phyloP scores from a whole-genome alignment of 2,888 invertebrate genomes.

The Argyresthia goedartella region DNA sequence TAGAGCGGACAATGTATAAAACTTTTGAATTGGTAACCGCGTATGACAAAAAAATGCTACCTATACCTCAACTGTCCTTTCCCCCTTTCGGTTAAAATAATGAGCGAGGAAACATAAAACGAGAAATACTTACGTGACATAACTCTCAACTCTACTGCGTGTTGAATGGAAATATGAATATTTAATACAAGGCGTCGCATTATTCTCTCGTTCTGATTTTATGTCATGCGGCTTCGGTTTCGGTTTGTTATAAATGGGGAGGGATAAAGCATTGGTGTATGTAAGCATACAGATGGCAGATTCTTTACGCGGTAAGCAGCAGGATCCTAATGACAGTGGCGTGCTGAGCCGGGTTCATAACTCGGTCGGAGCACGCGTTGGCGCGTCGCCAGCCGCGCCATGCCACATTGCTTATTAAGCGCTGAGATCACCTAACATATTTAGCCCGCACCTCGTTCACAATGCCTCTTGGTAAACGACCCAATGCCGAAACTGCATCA shows the following conservation, averaged over 20 bases:
- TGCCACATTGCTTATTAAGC: conserved; percentile 33
- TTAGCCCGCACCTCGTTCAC: conserved; percentile 3
- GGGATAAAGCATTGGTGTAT: background rate
- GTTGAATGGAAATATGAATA: background rate
- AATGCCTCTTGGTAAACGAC: background rate
- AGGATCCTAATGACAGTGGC: conserved; percentile 39
- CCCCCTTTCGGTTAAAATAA: background rate
- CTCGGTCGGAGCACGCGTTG: conserved; percentile 18
- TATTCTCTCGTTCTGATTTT: background rate
- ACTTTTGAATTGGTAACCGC: conserved; percentile 17
- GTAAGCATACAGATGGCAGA: too few species aligned
- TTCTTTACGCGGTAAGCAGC: conserved; percentile 16
- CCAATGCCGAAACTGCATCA: background rate
- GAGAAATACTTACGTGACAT: background rate
- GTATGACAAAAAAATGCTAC: conserved; percentile 11
- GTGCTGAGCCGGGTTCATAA: conserved; percentile 28
- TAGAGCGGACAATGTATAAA: too few species aligned
- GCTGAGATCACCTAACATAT: conserved; percentile 28
- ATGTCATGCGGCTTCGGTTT: background rate
- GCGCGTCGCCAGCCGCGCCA: conserved; percentile 23
- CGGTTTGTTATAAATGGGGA: background rate
- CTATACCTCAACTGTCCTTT: conserved; percentile 7
- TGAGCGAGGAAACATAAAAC: background rate
- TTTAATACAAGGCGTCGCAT: background rate
- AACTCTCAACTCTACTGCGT: background rate